Conservation (phyloP, 2,113 vertebrate species). For the Syrmaticus mikado region DNA sequence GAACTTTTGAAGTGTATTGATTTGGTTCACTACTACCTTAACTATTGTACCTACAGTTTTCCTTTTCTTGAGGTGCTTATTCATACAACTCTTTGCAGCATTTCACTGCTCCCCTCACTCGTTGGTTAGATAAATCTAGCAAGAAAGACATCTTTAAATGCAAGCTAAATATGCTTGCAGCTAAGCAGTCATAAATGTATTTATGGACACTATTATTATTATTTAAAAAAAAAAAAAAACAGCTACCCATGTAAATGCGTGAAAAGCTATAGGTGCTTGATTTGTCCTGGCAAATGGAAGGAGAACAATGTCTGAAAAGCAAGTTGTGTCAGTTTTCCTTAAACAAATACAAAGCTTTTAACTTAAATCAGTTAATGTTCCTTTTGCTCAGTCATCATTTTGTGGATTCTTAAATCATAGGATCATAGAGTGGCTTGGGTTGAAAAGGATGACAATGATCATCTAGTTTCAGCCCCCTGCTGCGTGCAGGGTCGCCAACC, state of each 20-base stretch:
- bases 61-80: background rate
- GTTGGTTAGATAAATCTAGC: background rate
- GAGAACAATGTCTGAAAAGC: background rate
- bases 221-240: background rate
- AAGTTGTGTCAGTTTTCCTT: accelerated
- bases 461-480: too few species aligned
- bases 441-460: too few species aligned
- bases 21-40: background rate
- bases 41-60: background rate
- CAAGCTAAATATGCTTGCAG: accelerated
- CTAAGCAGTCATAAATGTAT: background rate
- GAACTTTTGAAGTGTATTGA: background rate
- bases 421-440: too few species aligned
- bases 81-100: background rate
- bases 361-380: background rate
- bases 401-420: background rate
- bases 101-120: background rate
- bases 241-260: background rate
- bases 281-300: background rate
- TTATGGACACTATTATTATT: background rate
- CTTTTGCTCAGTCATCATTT: background rate
- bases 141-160: background rate
- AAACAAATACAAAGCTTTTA: background rate
- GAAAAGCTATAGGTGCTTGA: background rate
- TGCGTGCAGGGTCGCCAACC: too few species aligned